phyloP scores from a whole-genome alignment of 2,888 invertebrate species.

The Acanthosepion esculentum region DNA sequence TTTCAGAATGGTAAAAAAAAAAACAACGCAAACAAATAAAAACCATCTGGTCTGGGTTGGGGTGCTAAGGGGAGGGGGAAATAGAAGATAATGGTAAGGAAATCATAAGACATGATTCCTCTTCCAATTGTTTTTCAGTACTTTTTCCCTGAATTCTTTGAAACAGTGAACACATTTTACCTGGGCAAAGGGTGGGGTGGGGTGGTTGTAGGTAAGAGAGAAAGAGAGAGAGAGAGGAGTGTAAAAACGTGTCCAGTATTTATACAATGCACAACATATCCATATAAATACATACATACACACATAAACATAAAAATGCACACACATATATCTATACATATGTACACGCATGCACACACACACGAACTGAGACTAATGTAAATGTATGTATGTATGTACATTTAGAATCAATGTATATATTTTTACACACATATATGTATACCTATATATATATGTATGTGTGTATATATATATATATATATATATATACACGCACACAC shows the following conservation, averaged over 20 bases:
- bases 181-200: not conserved
- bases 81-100: not conserved
- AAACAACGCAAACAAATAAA: not conserved
- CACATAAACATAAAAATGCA: not conserved
- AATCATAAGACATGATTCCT: no score
- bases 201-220: no score
- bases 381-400: constrained; percentile 35
- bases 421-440: not conserved
- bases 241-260: not conserved
- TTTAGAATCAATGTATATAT: not conserved
- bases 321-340: not conserved
- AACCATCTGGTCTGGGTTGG: not conserved
- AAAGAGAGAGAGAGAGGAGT: no score
- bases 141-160: no score
- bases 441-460: not conserved
- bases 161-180: not conserved
- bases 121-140: no score
- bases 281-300: not conserved
- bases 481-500: not conserved
- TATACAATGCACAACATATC: not conserved
- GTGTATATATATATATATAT: not conserved
- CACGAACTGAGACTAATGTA: not conserved
- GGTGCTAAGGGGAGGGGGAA: not conserved
- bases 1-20: not conserved
- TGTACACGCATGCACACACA: not conserved